Base-by-base conservation (phyloP, 2,113 vertebrate species). In the Vulpes lagopus region DNA sequence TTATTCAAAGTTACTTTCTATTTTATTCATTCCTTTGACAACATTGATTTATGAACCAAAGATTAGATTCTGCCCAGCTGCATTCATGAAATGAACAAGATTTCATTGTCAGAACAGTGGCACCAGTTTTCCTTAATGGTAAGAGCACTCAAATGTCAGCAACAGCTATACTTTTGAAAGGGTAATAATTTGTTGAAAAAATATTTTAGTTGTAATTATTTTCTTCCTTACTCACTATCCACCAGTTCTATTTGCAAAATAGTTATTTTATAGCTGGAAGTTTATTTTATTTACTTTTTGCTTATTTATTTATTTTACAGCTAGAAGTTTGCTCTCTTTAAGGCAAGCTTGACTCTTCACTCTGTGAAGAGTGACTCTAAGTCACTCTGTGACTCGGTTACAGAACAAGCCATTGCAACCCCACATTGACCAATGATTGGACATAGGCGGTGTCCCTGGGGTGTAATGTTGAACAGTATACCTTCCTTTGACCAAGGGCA, bases 91-190 rank as follows among this genome's bases (percentile, higher is more conserved):
- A 25, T 64, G 23, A 17, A 43, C 22, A 30, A 88, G 53, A 96
- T 96, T 59, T 95, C 73, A 65, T 96, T 90, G 97, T 96, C 82
- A 97, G 96, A 95, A 91, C 89, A 98, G 97, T 98, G 98, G 98
- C 98, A 98, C 97, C 96, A 91, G 57, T 78, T 55, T 95, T 80
- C n/a, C 81, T 96, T 97, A 97, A 98, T 94, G 98, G 98, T 98
- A 98, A 98, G 97, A 98, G 98, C 97, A 98, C 97, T 97, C 98
- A 97, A 97, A 91, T 98, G 98, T 97, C 98, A 98, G 98, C 98
- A 98, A 98, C 98, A 97, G 97, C 98, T 98, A 96, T 98, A 97
- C 98, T 98, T 98, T 97, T 35, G 98, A 98, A 98, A 98, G 95
- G 97, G 97, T 97, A 98, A 98, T 91, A 81, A 98, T 97, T 97